Percentiles rank a stretch among this genome's conserved stretches.
These are phyloP conservation scores for Acanthosepion pharaonis DNA, from an alignment of 2,888 invertebrate genomes.

Conservation along the genomic window DNA sequence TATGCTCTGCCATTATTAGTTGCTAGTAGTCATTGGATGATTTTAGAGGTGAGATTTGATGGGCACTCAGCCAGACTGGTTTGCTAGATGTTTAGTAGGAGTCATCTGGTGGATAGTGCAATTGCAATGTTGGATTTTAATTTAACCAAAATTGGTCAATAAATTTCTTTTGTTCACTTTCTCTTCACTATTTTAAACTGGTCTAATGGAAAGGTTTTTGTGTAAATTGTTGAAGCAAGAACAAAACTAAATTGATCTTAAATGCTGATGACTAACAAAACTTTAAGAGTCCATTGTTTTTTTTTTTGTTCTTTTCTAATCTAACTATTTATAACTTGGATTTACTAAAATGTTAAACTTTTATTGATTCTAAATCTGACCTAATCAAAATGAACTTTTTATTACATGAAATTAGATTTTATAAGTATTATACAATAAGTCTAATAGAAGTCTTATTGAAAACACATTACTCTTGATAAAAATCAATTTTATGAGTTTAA, in stretches of 20 bases:
- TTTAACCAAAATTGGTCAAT: background rate
- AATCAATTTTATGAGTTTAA: too few relatives aligned
- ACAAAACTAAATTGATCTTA: conserved; percentile 6
- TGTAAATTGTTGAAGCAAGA: background rate
- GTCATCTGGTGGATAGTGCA: background rate
- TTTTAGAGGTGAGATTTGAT: background rate
- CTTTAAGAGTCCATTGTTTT: too few relatives aligned
- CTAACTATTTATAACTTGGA: background rate
- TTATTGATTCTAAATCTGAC: background rate
- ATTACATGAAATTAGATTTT: background rate
- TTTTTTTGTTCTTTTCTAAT: too few relatives aligned
- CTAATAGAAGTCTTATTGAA: background rate
- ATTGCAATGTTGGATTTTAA: background rate
- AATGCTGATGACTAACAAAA: background rate
- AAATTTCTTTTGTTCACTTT: background rate
- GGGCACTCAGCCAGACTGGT: background rate
- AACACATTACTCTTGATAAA: background rate
- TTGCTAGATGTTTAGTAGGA: background rate
- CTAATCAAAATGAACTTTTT: background rate
- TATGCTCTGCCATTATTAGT: background rate
- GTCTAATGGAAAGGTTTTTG: background rate
- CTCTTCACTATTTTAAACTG: background rate
- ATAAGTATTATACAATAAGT: background rate
- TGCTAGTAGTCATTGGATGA: background rate
- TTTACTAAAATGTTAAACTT: background rate